Evolutionary conservation across 2,113 vertebrate species (phyloP), one percentile per base, ranked within the genome.

Genomic region (Ranitomeya imitator): DNA sequence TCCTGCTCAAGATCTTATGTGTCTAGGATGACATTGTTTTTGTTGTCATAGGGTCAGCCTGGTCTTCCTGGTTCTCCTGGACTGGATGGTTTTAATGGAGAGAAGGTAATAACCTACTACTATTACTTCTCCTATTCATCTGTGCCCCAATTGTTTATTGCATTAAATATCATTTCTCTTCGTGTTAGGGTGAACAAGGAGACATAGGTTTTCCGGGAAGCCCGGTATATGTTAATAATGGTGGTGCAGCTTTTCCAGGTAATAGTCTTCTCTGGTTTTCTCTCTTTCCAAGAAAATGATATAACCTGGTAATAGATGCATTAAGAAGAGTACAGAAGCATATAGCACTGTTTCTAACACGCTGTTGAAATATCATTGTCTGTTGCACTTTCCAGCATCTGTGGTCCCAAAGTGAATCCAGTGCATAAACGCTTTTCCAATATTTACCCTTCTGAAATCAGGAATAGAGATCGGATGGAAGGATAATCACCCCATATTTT

Each of bases 121-220:
- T 37, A 83, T 21, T 54, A n/a, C 26, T 15, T 57, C n/a, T 79
- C 12, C n/a, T 69, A 12, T 26, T 69, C 65, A 69, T 45, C 11
- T 73, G 63, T 65, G 63, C 63, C 21, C 63, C 2, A 2, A 10
- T 73, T 73, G 31, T 37, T 73, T 73, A 45, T 15, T 8, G 37
- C 1, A 74, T 77, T 77, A 19, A 14, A 1, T 12, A 13, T 7
- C 13, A 54, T 45, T 60, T 73, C 10, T 76, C 37, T 45, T n/a
- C 51, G 54, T 74, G 67, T 2, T 91, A 99, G 98, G 98, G 98
- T 79, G 96, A 97, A 85, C 92, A 93, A 85, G 97, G 98, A 89
- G 95, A 95, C 0, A 77, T 90, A 0, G 98, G 98, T 88, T 89
- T 89, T 16, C 96, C 94, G 63, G 98, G 98, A 23, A 95, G 93